A percentile compares a stretch with the other conserved stretches of the same genome.
Evolutionary conservation across 2,888 invertebrate species (phyloP).

Genomic region (Diaprepes abbreviatus): DNA sequence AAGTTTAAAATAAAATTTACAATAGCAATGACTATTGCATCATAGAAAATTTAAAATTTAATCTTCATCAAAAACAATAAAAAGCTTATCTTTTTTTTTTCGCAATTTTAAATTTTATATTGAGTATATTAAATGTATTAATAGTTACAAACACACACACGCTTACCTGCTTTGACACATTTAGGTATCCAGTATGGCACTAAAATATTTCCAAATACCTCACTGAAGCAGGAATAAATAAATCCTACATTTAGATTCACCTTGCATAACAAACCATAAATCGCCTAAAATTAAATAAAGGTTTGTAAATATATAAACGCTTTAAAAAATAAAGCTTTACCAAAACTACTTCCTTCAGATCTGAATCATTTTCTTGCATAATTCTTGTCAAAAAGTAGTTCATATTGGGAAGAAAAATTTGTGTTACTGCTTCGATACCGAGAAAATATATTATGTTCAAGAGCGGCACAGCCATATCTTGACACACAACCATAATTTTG

Average conservation of each 20-base stretch:
- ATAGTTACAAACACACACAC: too few relatives aligned
- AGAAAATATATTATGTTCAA: conserved; percentile 60
- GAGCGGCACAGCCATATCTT: conserved; percentile 57
- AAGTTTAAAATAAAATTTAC: too few relatives aligned
- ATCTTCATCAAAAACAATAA: too few relatives aligned
- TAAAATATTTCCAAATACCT: conserved; percentile 55
- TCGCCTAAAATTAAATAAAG: conserved; percentile 54
- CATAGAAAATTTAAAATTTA: too few relatives aligned
- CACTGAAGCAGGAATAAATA: conserved; percentile 55
- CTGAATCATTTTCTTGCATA: conserved; percentile 48
- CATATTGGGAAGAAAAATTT: conserved; percentile 60
- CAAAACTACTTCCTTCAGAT: conserved; percentile 56
- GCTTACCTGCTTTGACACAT: conserved; percentile 20
- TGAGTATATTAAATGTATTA: too few relatives aligned
- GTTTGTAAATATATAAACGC: background rate
- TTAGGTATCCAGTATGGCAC: conserved; percentile 54
- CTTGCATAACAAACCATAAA: conserved; percentile 58
- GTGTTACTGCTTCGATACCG: conserved; percentile 59
- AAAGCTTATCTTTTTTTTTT: too few relatives aligned
- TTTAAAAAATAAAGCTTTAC: conserved; percentile 52
- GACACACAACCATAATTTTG: conserved; percentile 55
- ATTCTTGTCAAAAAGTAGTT: conserved; percentile 55
- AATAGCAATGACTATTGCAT: too few relatives aligned
- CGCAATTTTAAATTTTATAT: too few relatives aligned
- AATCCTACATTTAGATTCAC: conserved; percentile 48